Evolutionary conservation across 1,140 invertebrate species (phyloP).

Genomic region (Copidosoma floridanum): DNA sequence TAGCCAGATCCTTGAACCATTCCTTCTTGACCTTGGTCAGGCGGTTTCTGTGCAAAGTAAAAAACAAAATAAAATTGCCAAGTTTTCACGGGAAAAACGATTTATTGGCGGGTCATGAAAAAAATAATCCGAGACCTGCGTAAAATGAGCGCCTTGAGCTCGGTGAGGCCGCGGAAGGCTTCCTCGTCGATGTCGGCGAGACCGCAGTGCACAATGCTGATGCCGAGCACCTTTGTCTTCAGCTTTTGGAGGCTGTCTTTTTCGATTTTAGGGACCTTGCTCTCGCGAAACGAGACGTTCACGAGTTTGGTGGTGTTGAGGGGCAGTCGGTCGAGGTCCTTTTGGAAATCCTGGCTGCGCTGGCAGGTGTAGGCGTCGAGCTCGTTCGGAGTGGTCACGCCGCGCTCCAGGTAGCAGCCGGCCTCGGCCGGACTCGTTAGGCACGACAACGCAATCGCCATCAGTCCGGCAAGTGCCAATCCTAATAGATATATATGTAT

Average conservation of each 20-base stretch:
- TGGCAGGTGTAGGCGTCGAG: conserved; percentile 19
- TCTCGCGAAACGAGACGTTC: conserved; percentile 1
- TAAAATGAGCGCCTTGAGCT: conserved; percentile 11
- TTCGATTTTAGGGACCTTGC: conserved; percentile 2
- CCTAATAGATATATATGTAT: not conserved
- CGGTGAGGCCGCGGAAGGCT: not conserved
- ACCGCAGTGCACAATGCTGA: conserved; percentile 14
- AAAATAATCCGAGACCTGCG: conserved; percentile 2
- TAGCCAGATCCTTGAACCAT: conserved; percentile 19
- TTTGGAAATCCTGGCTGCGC: conserved; percentile 5
- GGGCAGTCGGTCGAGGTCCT: not conserved
- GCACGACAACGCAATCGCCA: not conserved
- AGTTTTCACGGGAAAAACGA: too few species aligned
- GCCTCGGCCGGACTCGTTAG: not conserved
- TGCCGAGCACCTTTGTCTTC: conserved; percentile 8
- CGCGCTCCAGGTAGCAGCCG: conserved; percentile 6
- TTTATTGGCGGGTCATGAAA: too few species aligned
- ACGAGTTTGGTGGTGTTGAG: conserved; percentile 7
- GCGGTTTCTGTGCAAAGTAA: too few species aligned
- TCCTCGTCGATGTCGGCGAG: conserved; percentile 4
- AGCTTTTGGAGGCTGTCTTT: conserved; percentile 2
- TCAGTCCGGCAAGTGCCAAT: not conserved
- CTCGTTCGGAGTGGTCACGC: conserved; percentile 4
- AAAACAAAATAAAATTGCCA: too few species aligned
- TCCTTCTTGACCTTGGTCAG: conserved; percentile 2